Conservation (phyloP, 1,140 invertebrate species). For the Drosophila ogumai region DNA sequence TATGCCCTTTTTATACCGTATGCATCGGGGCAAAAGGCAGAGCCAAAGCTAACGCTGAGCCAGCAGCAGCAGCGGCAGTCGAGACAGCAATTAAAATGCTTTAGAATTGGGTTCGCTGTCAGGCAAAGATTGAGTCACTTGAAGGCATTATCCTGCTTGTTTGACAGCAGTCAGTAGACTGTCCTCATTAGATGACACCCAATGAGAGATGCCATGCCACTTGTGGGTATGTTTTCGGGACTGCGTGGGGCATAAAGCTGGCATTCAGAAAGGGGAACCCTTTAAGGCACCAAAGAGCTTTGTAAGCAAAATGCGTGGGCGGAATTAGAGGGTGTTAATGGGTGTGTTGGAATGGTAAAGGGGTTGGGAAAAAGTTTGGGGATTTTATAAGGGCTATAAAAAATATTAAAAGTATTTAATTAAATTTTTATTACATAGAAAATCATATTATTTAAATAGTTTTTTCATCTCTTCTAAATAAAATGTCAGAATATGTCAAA, state of each 20-base stretch:
- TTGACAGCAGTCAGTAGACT: slow-evolving; percentile 39
- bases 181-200: slow-evolving; percentile 39
- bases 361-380: too few relatives aligned
- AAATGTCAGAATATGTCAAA: too few relatives aligned
- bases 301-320: slow-evolving; percentile 18
- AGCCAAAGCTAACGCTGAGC: slow-evolving; percentile 13
- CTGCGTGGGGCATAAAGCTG: neutral
- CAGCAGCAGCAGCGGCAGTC: neutral
- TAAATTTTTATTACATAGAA: neutral
- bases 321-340: too few relatives aligned
- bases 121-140: slow-evolving; percentile 60
- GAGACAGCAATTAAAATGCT: slow-evolving; percentile 66
- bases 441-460: neutral
- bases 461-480: neutral
- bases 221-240: slow-evolving; percentile 16
- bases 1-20: slow-evolving; percentile 37
- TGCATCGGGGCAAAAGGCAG: slow-evolving; percentile 7
- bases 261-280: neutral
- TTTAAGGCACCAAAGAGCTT: slow-evolving; percentile 21
- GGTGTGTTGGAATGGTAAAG: neutral
- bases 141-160: slow-evolving; percentile 30
- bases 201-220: slow-evolving; percentile 15
- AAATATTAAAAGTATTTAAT: neutral
- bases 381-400: neutral
- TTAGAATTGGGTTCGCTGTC: slow-evolving; percentile 48